Base-by-base conservation (phyloP, 2,888 invertebrate genomes). In the Euproctis similis region DNA sequence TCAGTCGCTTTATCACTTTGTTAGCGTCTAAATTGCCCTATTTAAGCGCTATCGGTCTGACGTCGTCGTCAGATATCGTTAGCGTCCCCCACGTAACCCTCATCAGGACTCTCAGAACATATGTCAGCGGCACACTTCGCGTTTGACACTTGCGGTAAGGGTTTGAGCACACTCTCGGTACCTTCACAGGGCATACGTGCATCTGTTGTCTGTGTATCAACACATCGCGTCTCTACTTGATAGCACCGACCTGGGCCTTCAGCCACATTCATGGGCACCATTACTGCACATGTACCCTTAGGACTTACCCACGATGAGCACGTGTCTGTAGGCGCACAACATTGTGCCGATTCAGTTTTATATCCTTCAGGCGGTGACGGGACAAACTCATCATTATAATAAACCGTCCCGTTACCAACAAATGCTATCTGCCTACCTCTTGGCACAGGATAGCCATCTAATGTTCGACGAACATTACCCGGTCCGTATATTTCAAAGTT, bases 21-120 rank as follows among this genome's bases (percentile, higher is more conserved):
- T 60, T 68, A 76, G 72, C 68, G 75, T 75, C 70, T 72, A 73
- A 61, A 64, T 65, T 69, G 68, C 69, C 72, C 66, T 68, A 67
- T 66, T 73, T 72, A 78, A 55, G 74, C 67, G 61, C 64, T 70
- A 53, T 82, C 78, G 59, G 60, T 64, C 37, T 67, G 74, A 48
- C 82, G 78, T 52, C 82, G 77, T 61, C 85, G 89, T 90, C 90
- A 90, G 77, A 90, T 90, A 60, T 90, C 91, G 55, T 89, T 87
- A 36, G 89, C 88, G 58, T 94, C 94, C 19, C 94, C 94, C 30
- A 93, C 94, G 69, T 94, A 94, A 9, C 94, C 94, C 72, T 94
- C 94, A 64, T 94, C 94, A 18, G 94, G 93, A 71, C 93, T 94
- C 58, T 94, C 94, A 9, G 92, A 91, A 52, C 75, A 87, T 50